A percentile compares a stretch with the other conserved stretches of the same genome.
phyloP scores from a whole-genome alignment of 1,140 invertebrate species.

The Zelostemma sp. region DNA sequence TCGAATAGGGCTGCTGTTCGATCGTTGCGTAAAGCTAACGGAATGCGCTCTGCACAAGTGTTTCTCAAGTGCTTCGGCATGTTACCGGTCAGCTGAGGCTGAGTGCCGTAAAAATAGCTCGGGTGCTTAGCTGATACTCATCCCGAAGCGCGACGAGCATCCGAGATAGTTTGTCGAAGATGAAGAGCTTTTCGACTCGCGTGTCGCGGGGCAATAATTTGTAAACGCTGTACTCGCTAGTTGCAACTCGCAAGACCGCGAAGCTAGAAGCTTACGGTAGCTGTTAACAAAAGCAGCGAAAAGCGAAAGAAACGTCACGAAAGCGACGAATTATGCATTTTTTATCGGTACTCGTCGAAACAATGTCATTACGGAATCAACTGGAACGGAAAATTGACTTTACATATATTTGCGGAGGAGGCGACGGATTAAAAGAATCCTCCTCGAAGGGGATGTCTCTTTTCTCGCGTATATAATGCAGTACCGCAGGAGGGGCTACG shows the following conservation, averaged over 20 bases:
- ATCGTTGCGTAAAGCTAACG: conserved; percentile 65
- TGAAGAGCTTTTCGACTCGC: no score
- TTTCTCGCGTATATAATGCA: conserved; percentile 41
- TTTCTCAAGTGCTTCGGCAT: conserved; percentile 70
- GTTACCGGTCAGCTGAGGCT: conserved; percentile 64
- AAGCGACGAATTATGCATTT: no score
- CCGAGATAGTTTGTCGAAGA: no score
- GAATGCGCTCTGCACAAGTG: conserved; percentile 67
- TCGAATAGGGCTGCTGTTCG: conserved; percentile 40
- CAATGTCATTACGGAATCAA: conserved; percentile 19
- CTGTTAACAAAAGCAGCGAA: no score
- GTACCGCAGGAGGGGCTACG: conserved; percentile 5
- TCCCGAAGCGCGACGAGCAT: conserved; percentile 47
- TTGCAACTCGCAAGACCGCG: no score
- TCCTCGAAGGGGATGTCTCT: conserved; percentile 28
- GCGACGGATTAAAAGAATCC: conserved; percentile 38
- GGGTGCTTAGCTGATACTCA: conserved; percentile 55
- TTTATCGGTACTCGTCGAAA: conserved; percentile 2
- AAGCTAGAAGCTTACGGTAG: no score
- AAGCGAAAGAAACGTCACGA: no score
- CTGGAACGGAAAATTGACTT: conserved; percentile 42
- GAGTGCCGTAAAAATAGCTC: conserved; percentile 70
- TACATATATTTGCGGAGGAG: conserved; percentile 35
- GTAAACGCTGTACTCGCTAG: no score
- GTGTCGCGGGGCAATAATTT: no score